Base-by-base conservation (phyloP, 2,113 vertebrate species). In the Protobothrops mucrosquamatus region DNA sequence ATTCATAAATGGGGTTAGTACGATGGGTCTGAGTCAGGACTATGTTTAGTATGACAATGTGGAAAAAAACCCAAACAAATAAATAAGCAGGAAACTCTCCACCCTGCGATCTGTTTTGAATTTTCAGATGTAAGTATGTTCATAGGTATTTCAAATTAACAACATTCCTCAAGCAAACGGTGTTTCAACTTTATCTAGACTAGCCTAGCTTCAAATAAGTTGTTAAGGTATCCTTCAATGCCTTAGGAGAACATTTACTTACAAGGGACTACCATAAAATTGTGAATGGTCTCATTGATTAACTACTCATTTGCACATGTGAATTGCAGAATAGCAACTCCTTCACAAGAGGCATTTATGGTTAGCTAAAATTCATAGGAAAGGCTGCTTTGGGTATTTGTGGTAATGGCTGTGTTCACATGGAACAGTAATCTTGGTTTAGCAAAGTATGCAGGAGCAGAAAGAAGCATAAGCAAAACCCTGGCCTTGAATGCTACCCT, bases 61-160 rank as follows among this genome's bases (percentile, higher is more conserved):
- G 87, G 89, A 26, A 85, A 89, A 57, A 57, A 57, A 12, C 48
- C 46, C 11, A 61, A 26, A 22, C 7, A 69, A 89, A 92, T 43
- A n/a, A 64, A 10, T 3, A 52, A 51, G 20, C 20, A 2, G 87
- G 54, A 23, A 23, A 12, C 4, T 12, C 48, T 23, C 34, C 52
- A 74, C 52, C 34, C 61, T 57, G 34, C 81, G 89, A 92, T 92
- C 87, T 92, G 87, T 92, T 92, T 89, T 81, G 61, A 43, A 34
- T 92, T 92, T 92, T 81, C 15, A 85, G 57, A 7, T 9, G 51
- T 26, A 56, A 81, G 61, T 26, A 56, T 89, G 61, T 56, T 81
- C 87, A 89, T 39, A 74, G 56, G 23, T 34, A 55, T 81, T 81
- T 92, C 89, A 74, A 89, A 89, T 81, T 61, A 81, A 81, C 89